Base-by-base conservation (phyloP, 2,797 vertebrate genomes). In the Clarias pachynema region DNA sequence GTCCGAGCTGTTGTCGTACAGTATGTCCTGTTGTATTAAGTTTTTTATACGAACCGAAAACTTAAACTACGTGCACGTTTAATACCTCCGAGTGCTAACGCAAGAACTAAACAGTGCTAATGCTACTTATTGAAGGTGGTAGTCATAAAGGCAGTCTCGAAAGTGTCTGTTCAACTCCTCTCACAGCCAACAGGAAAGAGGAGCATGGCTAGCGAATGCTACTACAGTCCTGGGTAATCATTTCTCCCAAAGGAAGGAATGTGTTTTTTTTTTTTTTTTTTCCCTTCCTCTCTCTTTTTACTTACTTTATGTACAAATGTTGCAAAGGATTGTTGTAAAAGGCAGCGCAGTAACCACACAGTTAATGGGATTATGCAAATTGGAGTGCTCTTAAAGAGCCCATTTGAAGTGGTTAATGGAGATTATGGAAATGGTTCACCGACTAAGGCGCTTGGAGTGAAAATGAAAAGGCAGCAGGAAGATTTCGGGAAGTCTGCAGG, bases 351-450 rank as follows among this genome's bases (percentile, higher is more conserved):
- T 91, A 92, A 90, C 91, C 84, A 89, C 85, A 90, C 90, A 92
- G 89, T 90, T 92, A 92, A 92, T 92, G 92, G 92, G 91, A 92
- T 92, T 92, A 92, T 92, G 92, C 88, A 92, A 92, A 92, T 91
- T 80, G 82, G 59, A 87, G 88, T 84, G 68, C 92, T 91, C 89
- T 92, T 92, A 92, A 92, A 92, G 90, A 90, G 85, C 88, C 90
- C 90, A 92, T 92, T 92, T 92, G 91, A 92, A 91, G 92, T 92
- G 91, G 91, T 92, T 92, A 92, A 92, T 92, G 90, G 92, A 92
- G 92, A 92, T 92, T 92, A 92, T 92, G 92, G 91, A 92, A 92
- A 92, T 92, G 88, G 87, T 90, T 88, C 88, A 87, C 77, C 85
- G 89, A 88, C 88, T 91, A 86, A 89, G 85, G 88, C 79, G 85